Evolutionary conservation across 2,888 invertebrate species (phyloP).

Genomic region (Slavum lentiscoides): DNA sequence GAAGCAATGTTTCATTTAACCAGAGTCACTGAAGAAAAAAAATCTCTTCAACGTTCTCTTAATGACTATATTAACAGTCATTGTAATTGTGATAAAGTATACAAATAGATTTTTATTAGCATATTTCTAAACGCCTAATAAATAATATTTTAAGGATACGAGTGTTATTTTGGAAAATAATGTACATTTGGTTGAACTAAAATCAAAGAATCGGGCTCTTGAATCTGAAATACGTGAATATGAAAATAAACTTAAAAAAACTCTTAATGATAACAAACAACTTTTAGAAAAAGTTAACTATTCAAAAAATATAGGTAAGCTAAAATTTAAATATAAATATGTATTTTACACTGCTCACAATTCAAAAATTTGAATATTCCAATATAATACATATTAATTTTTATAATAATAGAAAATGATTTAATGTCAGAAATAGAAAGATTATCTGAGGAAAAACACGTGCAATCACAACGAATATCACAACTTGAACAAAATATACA

Average conservation of each 20-base stretch:
- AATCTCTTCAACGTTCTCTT: slow-evolving; percentile 38
- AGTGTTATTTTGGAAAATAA: slow-evolving; percentile 46
- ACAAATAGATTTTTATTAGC: neutral
- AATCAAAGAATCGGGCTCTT: slow-evolving; percentile 53
- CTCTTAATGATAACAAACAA: slow-evolving; percentile 65
- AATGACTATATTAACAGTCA: slow-evolving; percentile 41
- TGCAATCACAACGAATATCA: slow-evolving; percentile 27
- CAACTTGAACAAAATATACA: slow-evolving; percentile 34
- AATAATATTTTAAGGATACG: slow-evolving; percentile 18
- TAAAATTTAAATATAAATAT: neutral
- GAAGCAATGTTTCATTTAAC: slow-evolving; percentile 46
- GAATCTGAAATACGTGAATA: slow-evolving; percentile 43
- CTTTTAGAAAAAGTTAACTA: slow-evolving; percentile 66
- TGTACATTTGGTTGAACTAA: slow-evolving; percentile 18
- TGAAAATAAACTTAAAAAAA: slow-evolving; percentile 61
- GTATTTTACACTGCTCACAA: too few species aligned
- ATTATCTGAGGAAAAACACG: slow-evolving; percentile 56
- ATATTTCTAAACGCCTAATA: neutral
- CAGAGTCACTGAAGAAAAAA: slow-evolving; percentile 50
- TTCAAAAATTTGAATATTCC: neutral
- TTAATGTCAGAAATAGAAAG: slow-evolving; percentile 64
- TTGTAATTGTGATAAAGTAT: slow-evolving; percentile 46
- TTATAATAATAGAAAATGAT: slow-evolving; percentile 61
- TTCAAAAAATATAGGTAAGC: slow-evolving; percentile 66
- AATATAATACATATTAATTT: slow-evolving; percentile 27